These are phyloP conservation scores for Pentamera pediparva DNA, from an alignment of 53 echinoderm and acorn worm species.

Conservation along the genomic window DNA sequence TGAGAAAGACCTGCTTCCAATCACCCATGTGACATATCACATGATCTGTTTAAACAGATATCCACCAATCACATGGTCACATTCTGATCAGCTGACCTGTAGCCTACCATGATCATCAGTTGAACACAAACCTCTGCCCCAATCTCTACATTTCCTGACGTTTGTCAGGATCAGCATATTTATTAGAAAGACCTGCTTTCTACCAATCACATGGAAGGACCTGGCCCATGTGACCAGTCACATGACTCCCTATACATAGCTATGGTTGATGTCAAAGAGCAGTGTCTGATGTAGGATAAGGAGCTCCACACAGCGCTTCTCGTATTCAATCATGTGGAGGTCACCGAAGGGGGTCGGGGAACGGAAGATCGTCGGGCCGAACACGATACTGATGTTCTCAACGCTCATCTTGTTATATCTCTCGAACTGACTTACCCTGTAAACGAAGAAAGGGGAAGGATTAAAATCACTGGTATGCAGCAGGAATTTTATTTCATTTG, in stretches of 20 bases:
- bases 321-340: conserved; percentile 80
- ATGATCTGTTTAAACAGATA: too few species aligned
- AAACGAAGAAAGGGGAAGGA: background rate
- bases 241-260: conserved; percentile 15
- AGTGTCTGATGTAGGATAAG: conserved; percentile 64
- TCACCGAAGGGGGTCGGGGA: conserved; percentile 83
- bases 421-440: conserved; percentile 65
- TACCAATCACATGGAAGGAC: too few species aligned
- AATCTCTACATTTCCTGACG: too few species aligned
- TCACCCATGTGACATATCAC: too few species aligned
- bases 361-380: conserved; percentile 89
- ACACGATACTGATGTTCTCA: conserved; percentile 92
- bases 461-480: background rate
- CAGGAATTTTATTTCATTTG: too few species aligned
- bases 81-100: too few species aligned
- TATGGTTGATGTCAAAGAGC: conserved; percentile 56
- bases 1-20: too few species aligned
- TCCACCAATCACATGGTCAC: too few species aligned
- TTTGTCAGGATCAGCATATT: too few species aligned
- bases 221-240: background rate
- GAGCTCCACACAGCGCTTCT: conserved; percentile 85
- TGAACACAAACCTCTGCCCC: too few species aligned
- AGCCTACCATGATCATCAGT: too few species aligned
- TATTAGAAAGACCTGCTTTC: too few species aligned
- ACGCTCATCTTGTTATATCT: conserved; percentile 82